A percentile compares a stretch with the other conserved stretches of the same genome.
Evolutionary conservation across 2,888 invertebrate species (phyloP).

Genomic region (Calephelis perditalis): DNA sequence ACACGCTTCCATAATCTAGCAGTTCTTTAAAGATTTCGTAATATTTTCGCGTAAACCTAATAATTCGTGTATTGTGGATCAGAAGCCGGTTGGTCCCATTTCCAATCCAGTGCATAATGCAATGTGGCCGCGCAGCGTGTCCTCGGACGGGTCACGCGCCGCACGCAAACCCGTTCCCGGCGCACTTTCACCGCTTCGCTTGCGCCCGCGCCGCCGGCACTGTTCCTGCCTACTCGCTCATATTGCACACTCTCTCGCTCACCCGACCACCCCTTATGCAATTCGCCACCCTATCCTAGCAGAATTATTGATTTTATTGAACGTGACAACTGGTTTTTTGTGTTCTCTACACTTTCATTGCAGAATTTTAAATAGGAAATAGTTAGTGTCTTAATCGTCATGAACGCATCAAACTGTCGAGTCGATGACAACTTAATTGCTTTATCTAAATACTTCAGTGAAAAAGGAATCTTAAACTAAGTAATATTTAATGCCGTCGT

Average conservation of each 20-base stretch:
- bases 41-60: too few relatives aligned
- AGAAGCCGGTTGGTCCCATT: slow-evolving; percentile 27
- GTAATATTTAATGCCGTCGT: too few relatives aligned
- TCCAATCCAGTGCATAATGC: slow-evolving; percentile 40
- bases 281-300: background rate
- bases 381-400: too few relatives aligned
- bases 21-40: too few relatives aligned
- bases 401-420: too few relatives aligned
- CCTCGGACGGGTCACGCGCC: slow-evolving; percentile 73
- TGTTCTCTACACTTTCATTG: too few relatives aligned
- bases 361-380: too few relatives aligned
- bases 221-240: slow-evolving; percentile 53
- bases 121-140: slow-evolving; percentile 52
- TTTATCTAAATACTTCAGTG: too few relatives aligned
- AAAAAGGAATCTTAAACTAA: too few relatives aligned
- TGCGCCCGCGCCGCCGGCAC: slow-evolving; percentile 47
- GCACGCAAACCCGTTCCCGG: slow-evolving; percentile 64
- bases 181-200: slow-evolving; percentile 70
- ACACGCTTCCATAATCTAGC: too few relatives aligned
- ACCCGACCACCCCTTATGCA: slow-evolving; percentile 20
- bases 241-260: slow-evolving; percentile 36
- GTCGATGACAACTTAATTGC: too few relatives aligned
- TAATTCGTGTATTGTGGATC: background rate
- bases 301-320: slow-evolving; percentile 4
- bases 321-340: background rate